Evolutionary conservation across 2,888 invertebrate genomes (phyloP).

Genomic region (Erannis defoliaria): DNA sequence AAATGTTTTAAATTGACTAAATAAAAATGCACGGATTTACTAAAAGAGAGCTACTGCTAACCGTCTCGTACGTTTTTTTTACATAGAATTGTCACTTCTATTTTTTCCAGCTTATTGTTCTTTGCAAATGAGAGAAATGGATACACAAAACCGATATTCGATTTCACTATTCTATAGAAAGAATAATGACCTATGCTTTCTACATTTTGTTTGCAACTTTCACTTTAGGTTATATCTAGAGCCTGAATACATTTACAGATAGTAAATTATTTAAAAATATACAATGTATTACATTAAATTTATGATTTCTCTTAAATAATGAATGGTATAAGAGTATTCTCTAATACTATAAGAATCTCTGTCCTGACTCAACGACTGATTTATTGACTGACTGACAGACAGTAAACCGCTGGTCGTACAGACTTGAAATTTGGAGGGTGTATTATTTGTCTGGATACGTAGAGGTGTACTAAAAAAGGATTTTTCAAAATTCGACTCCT

Average conservation of each 20-base stretch:
- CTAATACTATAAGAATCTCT: too few relatives aligned
- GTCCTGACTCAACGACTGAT: too few relatives aligned
- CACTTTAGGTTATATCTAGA: constrained; percentile 26
- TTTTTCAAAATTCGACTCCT: too few relatives aligned
- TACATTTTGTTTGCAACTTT: constrained; percentile 36
- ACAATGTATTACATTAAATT: constrained; percentile 13
- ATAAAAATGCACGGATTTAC: too few relatives aligned
- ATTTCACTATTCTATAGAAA: constrained; percentile 37
- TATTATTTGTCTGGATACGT: too few relatives aligned
- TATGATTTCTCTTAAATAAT: constrained; percentile 23
- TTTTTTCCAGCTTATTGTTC: constrained; percentile 20
- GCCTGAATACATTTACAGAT: constrained; percentile 4
- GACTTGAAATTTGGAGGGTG: too few relatives aligned
- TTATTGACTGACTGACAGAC: too few relatives aligned
- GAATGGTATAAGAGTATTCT: constrained; percentile 7
- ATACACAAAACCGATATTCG: constrained; percentile 29
- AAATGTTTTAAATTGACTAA: too few relatives aligned
- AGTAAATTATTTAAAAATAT: constrained; percentile 23
- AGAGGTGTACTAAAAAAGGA: too few relatives aligned
- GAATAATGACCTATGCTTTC: constrained; percentile 20
- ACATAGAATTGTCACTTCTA: neutral
- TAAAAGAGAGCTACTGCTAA: too few relatives aligned
- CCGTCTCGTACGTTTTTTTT: too few relatives aligned
- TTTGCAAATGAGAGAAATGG: constrained; percentile 39
- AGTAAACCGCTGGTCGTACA: too few relatives aligned